These are phyloP conservation scores for Platysteira castanea DNA, from an alignment of 2,113 vertebrate species.

Conservation along the genomic window DNA sequence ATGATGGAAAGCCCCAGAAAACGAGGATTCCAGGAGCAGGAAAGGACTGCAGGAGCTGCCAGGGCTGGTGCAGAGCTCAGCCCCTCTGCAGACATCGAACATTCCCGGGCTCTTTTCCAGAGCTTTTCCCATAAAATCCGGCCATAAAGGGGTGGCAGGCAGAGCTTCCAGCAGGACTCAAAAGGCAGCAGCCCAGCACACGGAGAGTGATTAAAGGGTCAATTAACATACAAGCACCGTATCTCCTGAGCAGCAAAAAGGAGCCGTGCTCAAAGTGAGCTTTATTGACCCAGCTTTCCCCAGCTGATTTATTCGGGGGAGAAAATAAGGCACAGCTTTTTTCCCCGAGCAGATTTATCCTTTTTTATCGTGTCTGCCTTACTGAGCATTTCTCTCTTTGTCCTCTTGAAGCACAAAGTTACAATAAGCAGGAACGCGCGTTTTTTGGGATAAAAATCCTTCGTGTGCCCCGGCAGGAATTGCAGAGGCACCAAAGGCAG, in stretches of 20 bases:
- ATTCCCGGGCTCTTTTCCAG: background rate
- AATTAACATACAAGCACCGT: background rate
- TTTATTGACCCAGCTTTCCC: background rate
- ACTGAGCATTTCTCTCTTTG: background rate
- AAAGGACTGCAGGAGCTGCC: background rate
- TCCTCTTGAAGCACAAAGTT: background rate
- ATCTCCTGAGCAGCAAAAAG: background rate
- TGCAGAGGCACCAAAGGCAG: background rate
- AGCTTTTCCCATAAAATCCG: background rate
- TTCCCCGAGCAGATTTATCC: background rate
- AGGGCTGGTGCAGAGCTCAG: accelerated
- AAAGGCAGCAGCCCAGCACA: background rate
- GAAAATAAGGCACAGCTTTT: background rate
- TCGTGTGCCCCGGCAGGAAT: background rate
- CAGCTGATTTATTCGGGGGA: background rate
- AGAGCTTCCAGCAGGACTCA: background rate
- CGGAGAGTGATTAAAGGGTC: background rate
- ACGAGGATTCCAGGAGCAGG: background rate
- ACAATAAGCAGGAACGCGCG: background rate
- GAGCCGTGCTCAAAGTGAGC: background rate
- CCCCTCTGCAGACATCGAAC: accelerated
- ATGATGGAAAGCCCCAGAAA: background rate
- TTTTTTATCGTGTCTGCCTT: background rate
- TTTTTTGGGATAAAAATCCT: background rate
- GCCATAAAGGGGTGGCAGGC: background rate